Evolutionary conservation across 2,113 vertebrate species (phyloP), one percentile per base, ranked within the genome.

Genomic region (Pelmatolapia mariae): DNA sequence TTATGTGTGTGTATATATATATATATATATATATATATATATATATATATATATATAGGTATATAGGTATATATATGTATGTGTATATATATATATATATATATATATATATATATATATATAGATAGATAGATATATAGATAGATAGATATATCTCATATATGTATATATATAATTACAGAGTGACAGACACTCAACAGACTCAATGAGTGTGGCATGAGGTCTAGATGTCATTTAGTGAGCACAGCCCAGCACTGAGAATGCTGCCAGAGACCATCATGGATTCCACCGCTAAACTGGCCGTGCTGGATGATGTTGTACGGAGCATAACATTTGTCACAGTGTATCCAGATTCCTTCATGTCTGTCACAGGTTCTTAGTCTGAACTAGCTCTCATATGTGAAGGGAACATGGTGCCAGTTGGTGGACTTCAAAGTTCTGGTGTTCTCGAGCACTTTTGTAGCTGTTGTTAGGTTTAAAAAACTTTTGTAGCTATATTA

Each of bases 261-360:
- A 6, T 66, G 11, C 33, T 38, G 19, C 11, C 33, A 22, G 33
- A 40, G 19, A 68, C n/a, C 63, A 40, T 68, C 63, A 68, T 22
- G 19, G n/a, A 68, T 40, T 38, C 63, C 36, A 15, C 36, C 1
- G 36, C 63, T 22, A 68, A 68, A 68, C 63, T 68, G 33, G 7
- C 3, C 11, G 0, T 68, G 36, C 63, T 68, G 63, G 36, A 15
- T 68, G 19, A 68, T 24, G n/a, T 68, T 68, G 19, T 68, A 24
- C 36, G 7, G 33, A 15, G 36, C 12, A 40, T 40, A 68, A 5
- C 36, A 68, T 40, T 68, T 22, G 11, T 40, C 63, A 68, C n/a
- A 40, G 11, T 68, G 63, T 68, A 22, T 68, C 63, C n/a, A 24
- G 63, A 68, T 40, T 68, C n/a, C n/a, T 68, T 68, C 63, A 40